These are phyloP conservation scores for Nephrotoma guestfalica DNA, from an alignment of 2,888 invertebrate genomes.

Conservation along the genomic window DNA sequence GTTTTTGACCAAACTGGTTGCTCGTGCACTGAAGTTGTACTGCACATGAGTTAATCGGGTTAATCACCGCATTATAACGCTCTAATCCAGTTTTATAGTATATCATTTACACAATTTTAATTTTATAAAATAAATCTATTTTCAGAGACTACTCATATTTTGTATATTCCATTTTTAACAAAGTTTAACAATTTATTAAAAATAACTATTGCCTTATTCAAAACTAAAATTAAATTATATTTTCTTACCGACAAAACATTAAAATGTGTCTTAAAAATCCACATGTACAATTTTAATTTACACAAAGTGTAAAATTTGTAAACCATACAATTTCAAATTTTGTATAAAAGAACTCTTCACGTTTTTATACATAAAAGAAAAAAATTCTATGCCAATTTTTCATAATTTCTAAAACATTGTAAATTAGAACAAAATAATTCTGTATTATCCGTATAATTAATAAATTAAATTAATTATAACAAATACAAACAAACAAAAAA, in stretches of 20 bases:
- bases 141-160: too few relatives aligned
- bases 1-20: too few relatives aligned
- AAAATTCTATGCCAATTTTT: not conserved
- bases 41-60: too few relatives aligned
- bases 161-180: too few relatives aligned
- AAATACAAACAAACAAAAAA: not conserved
- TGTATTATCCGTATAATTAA: constrained; percentile 5
- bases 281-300: not conserved
- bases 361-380: not conserved
- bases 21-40: too few relatives aligned
- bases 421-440: constrained; percentile 2
- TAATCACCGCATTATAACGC: too few relatives aligned
- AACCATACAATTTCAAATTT: not conserved
- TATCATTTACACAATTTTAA: too few relatives aligned
- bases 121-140: too few relatives aligned
- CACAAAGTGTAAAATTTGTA: not conserved
- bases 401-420: not conserved
- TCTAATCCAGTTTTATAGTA: too few relatives aligned
- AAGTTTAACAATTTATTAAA: not conserved
- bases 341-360: not conserved
- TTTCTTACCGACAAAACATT: not conserved
- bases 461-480: not conserved
- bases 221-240: not conserved
- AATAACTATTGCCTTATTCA: not conserved
- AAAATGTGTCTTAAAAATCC: not conserved